Conservation (phyloP, 2,888 invertebrate genomes). For the Eupithecia dodoneata region DNA sequence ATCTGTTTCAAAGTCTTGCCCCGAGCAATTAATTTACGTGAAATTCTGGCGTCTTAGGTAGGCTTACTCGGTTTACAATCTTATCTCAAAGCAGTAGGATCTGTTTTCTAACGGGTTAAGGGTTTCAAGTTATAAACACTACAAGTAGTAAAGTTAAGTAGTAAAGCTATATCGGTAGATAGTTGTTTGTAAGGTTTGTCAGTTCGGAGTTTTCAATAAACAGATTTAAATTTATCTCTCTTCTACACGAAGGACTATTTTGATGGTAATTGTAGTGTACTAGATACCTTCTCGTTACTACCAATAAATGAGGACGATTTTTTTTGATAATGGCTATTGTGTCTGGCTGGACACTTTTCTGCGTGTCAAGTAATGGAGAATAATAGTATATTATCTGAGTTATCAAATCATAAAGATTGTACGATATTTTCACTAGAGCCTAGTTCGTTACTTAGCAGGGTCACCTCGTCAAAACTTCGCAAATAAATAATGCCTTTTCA, state of each 20-base stretch:
- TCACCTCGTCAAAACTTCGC: not conserved
- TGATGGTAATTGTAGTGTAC: too few relatives aligned
- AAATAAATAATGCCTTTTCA: not conserved
- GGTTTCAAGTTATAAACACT: not conserved
- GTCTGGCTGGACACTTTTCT: too few relatives aligned
- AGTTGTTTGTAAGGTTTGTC: not conserved
- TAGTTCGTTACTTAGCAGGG: too few relatives aligned
- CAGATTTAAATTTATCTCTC: too few relatives aligned
- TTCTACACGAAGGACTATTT: too few relatives aligned
- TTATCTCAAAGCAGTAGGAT: conserved; percentile 7
- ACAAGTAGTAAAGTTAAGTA: not conserved
- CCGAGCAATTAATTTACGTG: conserved; percentile 27
- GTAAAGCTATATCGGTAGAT: not conserved
- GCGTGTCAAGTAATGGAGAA: too few relatives aligned
- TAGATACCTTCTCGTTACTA: too few relatives aligned
- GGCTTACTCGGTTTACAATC: conserved; percentile 17
- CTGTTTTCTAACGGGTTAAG: conserved; percentile 1
- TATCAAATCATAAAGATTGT: too few relatives aligned
- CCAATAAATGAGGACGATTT: too few relatives aligned
- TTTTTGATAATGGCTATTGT: too few relatives aligned
- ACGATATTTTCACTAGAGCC: too few relatives aligned
- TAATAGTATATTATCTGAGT: too few relatives aligned
- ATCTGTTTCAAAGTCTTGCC: conserved; percentile 26
- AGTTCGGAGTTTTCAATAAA: not conserved
- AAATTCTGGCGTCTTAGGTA: conserved; percentile 21